These are phyloP conservation scores for Smittia sp. DNA, from an alignment of 2,888 invertebrate species.

Conservation along the genomic window DNA sequence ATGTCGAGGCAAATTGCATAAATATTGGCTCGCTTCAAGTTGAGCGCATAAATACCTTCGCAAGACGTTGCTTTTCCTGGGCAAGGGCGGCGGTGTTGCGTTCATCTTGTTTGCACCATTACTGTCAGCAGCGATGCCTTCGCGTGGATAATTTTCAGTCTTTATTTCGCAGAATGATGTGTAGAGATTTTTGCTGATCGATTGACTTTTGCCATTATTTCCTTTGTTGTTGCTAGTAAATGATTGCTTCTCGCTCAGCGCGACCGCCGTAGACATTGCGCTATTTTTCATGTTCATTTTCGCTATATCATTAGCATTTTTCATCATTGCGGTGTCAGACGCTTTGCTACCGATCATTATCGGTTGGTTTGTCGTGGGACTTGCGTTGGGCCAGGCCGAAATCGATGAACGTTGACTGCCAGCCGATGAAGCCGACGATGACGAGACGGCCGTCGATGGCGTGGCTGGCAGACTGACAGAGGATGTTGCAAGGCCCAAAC, in stretches of 20 bases:
- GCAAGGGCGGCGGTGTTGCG: slow-evolving; percentile 54
- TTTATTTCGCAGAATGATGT: slow-evolving; percentile 38
- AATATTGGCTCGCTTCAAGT: no score
- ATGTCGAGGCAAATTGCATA: not conserved
- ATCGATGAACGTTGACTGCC: slow-evolving; percentile 24
- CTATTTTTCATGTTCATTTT: slow-evolving; percentile 34
- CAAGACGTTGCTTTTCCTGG: slow-evolving; percentile 47
- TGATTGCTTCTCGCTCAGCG: not conserved
- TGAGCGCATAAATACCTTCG: slow-evolving; percentile 43
- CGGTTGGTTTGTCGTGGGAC: slow-evolving; percentile 15
- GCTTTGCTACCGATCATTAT: slow-evolving; percentile 15
- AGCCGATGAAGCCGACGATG: not conserved
- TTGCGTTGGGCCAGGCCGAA: slow-evolving; percentile 12
- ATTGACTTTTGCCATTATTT: slow-evolving; percentile 18
- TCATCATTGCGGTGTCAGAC: slow-evolving; percentile 9
- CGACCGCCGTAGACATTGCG: slow-evolving; percentile 15
- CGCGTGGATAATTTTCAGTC: slow-evolving; percentile 26
- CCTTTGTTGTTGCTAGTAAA: not conserved
- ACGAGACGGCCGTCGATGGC: not conserved
- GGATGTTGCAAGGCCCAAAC: slow-evolving; percentile 1
- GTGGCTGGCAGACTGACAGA: not conserved
- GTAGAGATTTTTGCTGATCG: slow-evolving; percentile 16
- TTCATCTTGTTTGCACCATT: slow-evolving; percentile 44
- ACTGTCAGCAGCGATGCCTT: slow-evolving; percentile 10
- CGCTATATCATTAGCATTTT: slow-evolving; percentile 30